These are phyloP conservation scores for Stegana nigrithorax DNA, from an alignment of 2,888 invertebrate genomes.

Conservation along the genomic window DNA sequence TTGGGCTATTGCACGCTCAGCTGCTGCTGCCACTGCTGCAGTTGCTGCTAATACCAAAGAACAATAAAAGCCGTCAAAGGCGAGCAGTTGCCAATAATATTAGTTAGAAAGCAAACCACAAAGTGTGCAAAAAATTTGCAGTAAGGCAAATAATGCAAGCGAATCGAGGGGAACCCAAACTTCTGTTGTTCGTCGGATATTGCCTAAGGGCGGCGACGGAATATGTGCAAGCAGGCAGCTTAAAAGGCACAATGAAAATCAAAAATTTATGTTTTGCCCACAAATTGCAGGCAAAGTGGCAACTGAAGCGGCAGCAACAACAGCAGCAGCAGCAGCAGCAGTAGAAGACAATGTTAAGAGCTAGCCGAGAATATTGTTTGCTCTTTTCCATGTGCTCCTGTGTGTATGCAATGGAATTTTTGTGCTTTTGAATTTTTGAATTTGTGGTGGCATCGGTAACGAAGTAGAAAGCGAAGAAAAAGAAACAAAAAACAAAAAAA, in stretches of 20 bases:
- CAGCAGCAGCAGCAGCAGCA: no score
- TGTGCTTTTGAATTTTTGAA: neutral
- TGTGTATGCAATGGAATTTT: constrained; percentile 1
- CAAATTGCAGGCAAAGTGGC: no score
- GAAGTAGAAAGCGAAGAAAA: neutral
- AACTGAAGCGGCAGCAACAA: neutral
- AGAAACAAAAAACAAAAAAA: neutral
- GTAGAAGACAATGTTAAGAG: neutral
- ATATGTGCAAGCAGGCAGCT: neutral
- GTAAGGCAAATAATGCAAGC: neutral
- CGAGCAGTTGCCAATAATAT: neutral
- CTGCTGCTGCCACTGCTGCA: no score
- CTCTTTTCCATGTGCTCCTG: neutral
- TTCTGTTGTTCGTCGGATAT: neutral
- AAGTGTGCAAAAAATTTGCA: neutral
- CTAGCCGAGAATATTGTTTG: neutral
- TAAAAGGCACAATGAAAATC: neutral
- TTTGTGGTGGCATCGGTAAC: neutral
- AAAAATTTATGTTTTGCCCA: neutral
- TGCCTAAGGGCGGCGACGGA: neutral
- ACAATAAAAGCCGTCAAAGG: neutral
- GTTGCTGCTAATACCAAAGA: neutral
- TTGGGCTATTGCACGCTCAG: no score
- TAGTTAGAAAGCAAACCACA: neutral
- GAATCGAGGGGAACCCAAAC: neutral